Evolutionary conservation across 2,888 invertebrate species (phyloP).

Genomic region (Entomobrya proxima): DNA sequence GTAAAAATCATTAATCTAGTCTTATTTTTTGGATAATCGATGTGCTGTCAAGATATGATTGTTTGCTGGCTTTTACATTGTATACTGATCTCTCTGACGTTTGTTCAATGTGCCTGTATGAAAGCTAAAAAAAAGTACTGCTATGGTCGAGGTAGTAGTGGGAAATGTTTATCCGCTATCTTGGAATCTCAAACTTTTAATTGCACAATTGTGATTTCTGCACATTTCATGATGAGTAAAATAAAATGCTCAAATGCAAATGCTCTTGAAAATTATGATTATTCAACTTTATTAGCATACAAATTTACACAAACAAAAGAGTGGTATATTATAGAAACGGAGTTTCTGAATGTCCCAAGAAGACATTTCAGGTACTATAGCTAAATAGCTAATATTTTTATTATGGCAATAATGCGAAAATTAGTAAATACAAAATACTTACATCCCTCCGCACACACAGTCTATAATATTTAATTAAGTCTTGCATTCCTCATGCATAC

Average conservation of each 20-base stretch:
- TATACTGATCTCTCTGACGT: not conserved
- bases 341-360: no score
- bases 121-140: conserved; percentile 19
- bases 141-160: not conserved
- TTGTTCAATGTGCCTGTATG: conserved; percentile 55
- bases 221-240: conserved; percentile 30
- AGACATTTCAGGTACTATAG: no score
- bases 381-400: no score
- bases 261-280: no score
- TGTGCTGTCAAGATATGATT: not conserved
- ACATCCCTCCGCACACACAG: no score
- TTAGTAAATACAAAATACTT: no score
- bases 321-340: no score
- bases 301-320: no score
- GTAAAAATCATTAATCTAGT: not conserved
- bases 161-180: not conserved
- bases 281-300: no score
- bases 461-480: no score
- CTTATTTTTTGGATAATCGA: conserved; percentile 2
- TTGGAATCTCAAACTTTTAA: not conserved
- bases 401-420: no score
- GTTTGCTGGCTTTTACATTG: not conserved
- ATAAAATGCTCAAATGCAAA: conserved; percentile 43
- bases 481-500: no score
- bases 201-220: conserved; percentile 40